Evolutionary conservation across 2,888 invertebrate species (phyloP), one percentile per base, ranked within the genome.

Genomic region (Gasteruption jaculator): DNA sequence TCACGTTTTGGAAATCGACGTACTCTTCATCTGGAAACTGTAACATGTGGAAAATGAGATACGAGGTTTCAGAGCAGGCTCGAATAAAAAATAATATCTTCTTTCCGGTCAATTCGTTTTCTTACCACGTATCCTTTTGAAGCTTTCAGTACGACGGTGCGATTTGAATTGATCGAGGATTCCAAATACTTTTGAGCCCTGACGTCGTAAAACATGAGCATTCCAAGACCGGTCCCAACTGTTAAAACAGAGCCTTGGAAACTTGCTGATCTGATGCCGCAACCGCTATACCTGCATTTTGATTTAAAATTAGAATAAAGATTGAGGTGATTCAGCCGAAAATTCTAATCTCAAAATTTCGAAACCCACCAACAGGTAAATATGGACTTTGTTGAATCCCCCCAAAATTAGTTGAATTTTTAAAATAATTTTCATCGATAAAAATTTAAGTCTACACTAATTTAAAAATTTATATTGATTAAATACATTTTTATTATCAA

Each of bases 171-270:
- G 11, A 91, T 90, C 61, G 86, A 88, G 49, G 90, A 90, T 63
- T 93, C 92, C 37, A 95, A 73, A 71, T 93, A 95, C 71, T 91
- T 92, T 33, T 87, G 86, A 18, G 91, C 91, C 57, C 90, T 80
- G 45, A 94, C 76, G 68, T 96, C 96, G 68, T 93, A 95, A 73
- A 96, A 95, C 79, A 94, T 84, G 2, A 96, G 74, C 73, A 89
- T 81, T 12, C 95, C 94, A 15, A 90, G 76, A 0, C 94, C 94
- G 0, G 94, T 95, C 12, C 95, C 95, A 50, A 95, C 89, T 2
- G 95, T 94, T 49, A 96, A 77, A 57, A 94, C 82, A 58, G 92
- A 82, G 0, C 89, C 90, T 56, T 88, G 83, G 72, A 95, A 95
- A 72, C 87, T 88, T 21, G 93, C 86, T 0, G 94, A 94, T 30